phyloP scores from a whole-genome alignment of 37 sponge, comb jelly and placozoan genomes.

The Ephydatia muelleri region DNA sequence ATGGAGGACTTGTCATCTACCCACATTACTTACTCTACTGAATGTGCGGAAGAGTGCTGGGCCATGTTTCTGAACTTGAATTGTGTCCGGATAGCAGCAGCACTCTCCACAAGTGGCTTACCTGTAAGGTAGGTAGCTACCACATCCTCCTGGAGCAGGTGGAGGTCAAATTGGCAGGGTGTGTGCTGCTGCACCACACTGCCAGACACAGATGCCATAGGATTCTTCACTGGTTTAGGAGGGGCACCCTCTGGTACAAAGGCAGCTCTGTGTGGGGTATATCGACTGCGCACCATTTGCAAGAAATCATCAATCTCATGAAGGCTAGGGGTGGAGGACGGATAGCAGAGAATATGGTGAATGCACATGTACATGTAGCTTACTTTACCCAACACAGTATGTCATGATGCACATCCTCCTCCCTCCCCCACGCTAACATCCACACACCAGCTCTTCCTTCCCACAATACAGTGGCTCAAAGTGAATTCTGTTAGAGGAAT shows the following conservation, averaged over 20 bases:
- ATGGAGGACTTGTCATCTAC: neutral
- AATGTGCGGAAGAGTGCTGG: neutral
- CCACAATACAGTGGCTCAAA: constrained; percentile 32
- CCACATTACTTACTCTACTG: neutral
- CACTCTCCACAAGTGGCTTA: constrained; percentile 46
- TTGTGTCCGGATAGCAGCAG: constrained; percentile 2
- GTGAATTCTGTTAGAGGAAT: constrained; percentile 37
- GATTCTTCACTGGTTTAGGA: neutral
- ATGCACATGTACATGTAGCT: neutral
- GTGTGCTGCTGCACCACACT: neutral
- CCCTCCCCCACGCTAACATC: too few relatives aligned
- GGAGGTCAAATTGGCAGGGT: constrained; percentile 34
- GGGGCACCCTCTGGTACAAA: constrained; percentile 8
- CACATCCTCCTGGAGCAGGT: constrained; percentile 62
- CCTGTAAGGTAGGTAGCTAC: constrained; percentile 45
- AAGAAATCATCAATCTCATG: constrained; percentile 55
- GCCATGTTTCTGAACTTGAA: constrained; percentile 51
- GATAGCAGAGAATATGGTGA: neutral
- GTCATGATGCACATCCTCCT: too few relatives aligned
- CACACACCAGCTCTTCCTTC: constrained; percentile 17
- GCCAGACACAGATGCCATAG: neutral
- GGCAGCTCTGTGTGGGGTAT: neutral
- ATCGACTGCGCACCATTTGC: constrained; percentile 62
- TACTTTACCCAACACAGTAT: too few relatives aligned
- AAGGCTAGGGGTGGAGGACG: constrained; percentile 18